A percentile compares a stretch with the other conserved stretches of the same genome.
These are phyloP conservation scores for Folsomia candida DNA, from an alignment of 2,888 invertebrate species.

Conservation along the genomic window DNA sequence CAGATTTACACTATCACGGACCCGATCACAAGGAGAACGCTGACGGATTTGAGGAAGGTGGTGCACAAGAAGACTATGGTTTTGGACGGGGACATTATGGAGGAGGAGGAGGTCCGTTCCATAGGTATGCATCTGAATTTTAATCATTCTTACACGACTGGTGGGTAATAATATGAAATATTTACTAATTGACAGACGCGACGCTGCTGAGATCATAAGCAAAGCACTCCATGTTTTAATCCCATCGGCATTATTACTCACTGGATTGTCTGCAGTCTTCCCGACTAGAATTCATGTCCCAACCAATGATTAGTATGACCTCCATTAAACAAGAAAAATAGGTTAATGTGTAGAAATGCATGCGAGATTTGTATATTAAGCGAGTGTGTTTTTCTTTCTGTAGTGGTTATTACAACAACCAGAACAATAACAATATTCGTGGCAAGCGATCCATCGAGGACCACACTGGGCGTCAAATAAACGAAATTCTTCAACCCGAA, in stretches of 20 bases:
- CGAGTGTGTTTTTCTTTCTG: too few species aligned
- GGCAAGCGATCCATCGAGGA: not conserved
- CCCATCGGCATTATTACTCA: slow-evolving; percentile 45
- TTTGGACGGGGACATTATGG: not conserved
- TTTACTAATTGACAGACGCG: too few species aligned
- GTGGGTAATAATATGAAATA: not conserved
- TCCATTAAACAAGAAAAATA: not conserved
- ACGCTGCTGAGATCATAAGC: slow-evolving; percentile 36
- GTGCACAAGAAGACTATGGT: not conserved
- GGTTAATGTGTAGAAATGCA: not conserved
- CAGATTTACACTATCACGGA: not conserved
- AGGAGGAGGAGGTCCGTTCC: not conserved
- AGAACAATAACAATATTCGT: not conserved
- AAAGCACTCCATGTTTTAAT: slow-evolving; percentile 46
- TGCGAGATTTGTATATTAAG: too few species aligned
- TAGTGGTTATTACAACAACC: not conserved
- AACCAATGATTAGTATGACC: slow-evolving; percentile 25
- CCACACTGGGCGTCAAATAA: not conserved
- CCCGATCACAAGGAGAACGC: slow-evolving; percentile 20
- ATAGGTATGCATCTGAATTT: too few species aligned
- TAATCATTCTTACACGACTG: not conserved
- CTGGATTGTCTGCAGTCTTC: slow-evolving; percentile 49
- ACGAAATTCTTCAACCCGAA: not conserved
- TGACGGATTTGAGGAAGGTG: not conserved
- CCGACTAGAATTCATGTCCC: slow-evolving; percentile 47